Conservation (phyloP, 2,888 invertebrate species). For the Diaphora mendica region DNA sequence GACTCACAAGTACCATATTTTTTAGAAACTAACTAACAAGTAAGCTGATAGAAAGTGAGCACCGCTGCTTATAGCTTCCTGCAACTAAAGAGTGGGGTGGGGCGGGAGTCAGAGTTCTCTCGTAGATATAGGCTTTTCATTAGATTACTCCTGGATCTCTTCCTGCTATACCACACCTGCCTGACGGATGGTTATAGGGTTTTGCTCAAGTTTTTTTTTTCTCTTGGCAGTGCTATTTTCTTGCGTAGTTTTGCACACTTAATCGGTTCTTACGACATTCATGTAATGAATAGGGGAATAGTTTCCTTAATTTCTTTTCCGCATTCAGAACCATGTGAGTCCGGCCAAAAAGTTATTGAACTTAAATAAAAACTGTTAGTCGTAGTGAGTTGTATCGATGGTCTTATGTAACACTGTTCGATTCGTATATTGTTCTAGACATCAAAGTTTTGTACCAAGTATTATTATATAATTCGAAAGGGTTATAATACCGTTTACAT, state of each 20-base stretch:
- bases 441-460: conserved; percentile 25
- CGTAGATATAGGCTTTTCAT: too few species aligned
- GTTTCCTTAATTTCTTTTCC: neutral
- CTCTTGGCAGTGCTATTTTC: too few species aligned
- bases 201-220: too few species aligned
- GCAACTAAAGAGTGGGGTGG: neutral
- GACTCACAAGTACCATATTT: conserved; percentile 32
- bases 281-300: too few species aligned
- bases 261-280: too few species aligned
- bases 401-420: conserved; percentile 40
- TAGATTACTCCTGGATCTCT: too few species aligned
- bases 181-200: too few species aligned
- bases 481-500: conserved; percentile 22
- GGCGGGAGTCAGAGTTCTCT: too few species aligned
- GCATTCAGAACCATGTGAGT: conserved; percentile 28
- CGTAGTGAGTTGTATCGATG: conserved; percentile 38
- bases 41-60: neutral
- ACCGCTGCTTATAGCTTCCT: too few species aligned
- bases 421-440: conserved; percentile 38
- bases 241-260: too few species aligned
- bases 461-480: conserved; percentile 31
- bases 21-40: neutral
- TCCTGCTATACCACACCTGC: too few species aligned
- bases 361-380: conserved; percentile 50
- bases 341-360: conserved; percentile 34